Base-by-base conservation (phyloP, 2,888 invertebrate genomes). In the Peribatodes rhomboidaria region DNA sequence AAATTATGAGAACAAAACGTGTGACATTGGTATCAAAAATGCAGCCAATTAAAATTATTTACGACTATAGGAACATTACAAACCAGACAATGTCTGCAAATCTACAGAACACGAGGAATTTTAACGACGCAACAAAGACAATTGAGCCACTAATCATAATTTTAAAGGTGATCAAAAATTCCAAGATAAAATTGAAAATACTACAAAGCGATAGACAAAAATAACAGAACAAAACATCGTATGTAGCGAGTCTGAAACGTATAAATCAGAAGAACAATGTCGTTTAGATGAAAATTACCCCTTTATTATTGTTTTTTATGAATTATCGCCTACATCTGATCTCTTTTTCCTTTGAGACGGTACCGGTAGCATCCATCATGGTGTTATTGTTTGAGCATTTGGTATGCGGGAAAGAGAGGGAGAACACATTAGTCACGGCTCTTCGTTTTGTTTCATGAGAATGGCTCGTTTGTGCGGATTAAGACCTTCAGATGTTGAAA, bases 261-360 rank as follows among this genome's bases (percentile, higher is more conserved):
- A 86, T 88, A 85, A 86, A 81, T 81, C 78, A 80, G 72, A 69
- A 52, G 73, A 83, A 88, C 87, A 88, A 84, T 86, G 80, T 85
- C 78, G 76, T 81, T 76, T 78, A 68, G 73, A 73, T 80, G 78
- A 74, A 83, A 84, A 87, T 86, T 84, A 84, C 81, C 79, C 81
- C 79, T 82, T 86, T 87, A 85, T 88, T 87, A 86, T 88, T 83
- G 78, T 86, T 86, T 86, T 88, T 86, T 86, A 88, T 89, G 88
- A 90, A 89, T 90, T 89, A 91, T 90, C 85, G 85, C 79, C 83
- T 82, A 82, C 87, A 83, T 83, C 80, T 86, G 82, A 85, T 81
- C 80, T 86, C 79, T 83, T 86, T 86, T 87, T 87, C 83, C 84
- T 88, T 88, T 85, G 83, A 86, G 76, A 73, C 68, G 73, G 79